Evolutionary conservation across 2,797 vertebrate species (phyloP), one percentile per base, ranked within the genome.

Genomic region (Brachymystax lenok): DNA sequence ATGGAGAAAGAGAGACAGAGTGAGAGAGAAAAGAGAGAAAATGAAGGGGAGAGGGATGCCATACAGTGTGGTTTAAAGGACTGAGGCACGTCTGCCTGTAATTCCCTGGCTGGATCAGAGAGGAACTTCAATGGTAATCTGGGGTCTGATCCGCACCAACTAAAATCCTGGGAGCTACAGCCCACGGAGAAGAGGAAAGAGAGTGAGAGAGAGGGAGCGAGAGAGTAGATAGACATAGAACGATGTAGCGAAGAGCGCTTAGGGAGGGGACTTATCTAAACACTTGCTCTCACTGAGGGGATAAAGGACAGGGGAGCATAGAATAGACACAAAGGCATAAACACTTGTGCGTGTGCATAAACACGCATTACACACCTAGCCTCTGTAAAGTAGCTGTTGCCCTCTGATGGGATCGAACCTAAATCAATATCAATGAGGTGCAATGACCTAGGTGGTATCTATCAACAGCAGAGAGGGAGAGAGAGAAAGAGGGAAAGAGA

Each of bases 101-200:
- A 59, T 59, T 59, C 56, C 56, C 56, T 59, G 77, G 50, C 24
- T 64, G 75, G 70, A 10, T 21, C 56, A 59, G n/a, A 59, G 56
- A 19, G 56, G 19, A 59, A 59, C 54, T n/a, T 59, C 56, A 59
- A 59, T 2, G 19, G 56, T 19, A 59, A 59, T n/a, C 17, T 54
- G 52, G 52, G 52, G 17, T 54, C 52, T 59, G 54, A 59, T 59
- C 54, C 16, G 4, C 54, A 56, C 6, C 54, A 19, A 59, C 54
- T 59, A 59, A 59, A 59, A 59, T 1, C 54, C 54, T n/a, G 16
- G 3, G 46, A 30, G 35, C 51, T 5, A 56, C 66, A 52, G 51
- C 33, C 5, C 7, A 79, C 16, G 52, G 8, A 63, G n/a, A 13
- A 19, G 24, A 68, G 16, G 63, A 33, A 54, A 27, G 19, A 30